These are phyloP conservation scores for Cyphomyrus plagiostoma DNA, from an alignment of 2,113 vertebrate genomes.

Conservation along the genomic window DNA sequence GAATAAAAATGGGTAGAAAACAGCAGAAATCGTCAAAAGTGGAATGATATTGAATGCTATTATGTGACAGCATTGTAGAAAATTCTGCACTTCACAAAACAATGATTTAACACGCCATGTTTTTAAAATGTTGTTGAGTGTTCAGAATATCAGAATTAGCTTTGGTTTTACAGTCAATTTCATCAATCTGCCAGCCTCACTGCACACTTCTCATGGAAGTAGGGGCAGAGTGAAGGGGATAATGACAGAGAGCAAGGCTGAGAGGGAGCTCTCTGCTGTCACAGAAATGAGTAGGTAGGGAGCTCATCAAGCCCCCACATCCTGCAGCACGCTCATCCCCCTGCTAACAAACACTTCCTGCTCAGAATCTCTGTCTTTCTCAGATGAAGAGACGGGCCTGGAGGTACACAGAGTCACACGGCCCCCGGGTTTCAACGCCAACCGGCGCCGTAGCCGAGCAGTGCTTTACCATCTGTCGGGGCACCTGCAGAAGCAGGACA, in stretches of 20 bases:
- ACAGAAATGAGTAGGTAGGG: not conserved
- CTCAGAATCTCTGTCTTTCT: constrained; percentile 14
- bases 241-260: not conserved
- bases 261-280: not conserved
- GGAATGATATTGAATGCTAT: not conserved
- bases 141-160: not conserved
- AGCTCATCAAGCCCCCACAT: not conserved
- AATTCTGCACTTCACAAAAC: not conserved
- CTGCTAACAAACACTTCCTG: not conserved
- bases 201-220: not conserved
- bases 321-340: not conserved
- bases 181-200: not conserved
- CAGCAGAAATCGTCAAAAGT: not conserved
- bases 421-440: constrained; percentile 65
- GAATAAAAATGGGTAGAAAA: not conserved
- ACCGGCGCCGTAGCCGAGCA: constrained; percentile 68
- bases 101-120: not conserved
- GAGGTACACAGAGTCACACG: constrained; percentile 65
- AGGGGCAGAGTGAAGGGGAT: not conserved
- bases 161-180: not conserved
- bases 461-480: constrained; percentile 73
- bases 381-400: constrained; percentile 66
- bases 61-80: not conserved
- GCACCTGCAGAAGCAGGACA: constrained; percentile 76
- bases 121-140: not conserved